Base-by-base conservation (phyloP, 2,113 vertebrate genomes). In the Poeciliopsis occidentalis region DNA sequence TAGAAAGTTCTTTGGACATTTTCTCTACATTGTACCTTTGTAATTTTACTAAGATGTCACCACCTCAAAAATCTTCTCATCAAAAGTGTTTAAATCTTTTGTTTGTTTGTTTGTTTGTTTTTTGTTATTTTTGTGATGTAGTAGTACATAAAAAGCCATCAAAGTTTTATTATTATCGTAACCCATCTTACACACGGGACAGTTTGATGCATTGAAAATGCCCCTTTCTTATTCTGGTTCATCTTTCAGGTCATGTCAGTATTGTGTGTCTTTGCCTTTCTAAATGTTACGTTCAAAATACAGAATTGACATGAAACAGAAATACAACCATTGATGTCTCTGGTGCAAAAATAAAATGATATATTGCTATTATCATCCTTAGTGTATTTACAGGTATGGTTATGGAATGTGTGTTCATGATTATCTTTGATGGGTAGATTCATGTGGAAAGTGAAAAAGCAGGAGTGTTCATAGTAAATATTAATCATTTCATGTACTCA, bases 61-160 rank as follows among this genome's bases (percentile, higher is more conserved):
- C 65, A 66, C 39, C 60, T 75, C 60, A 66, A 69, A 76, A 70
- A 76, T 83, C 83, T 54, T 81, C 84, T 92, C 86, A 89, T 87
- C 1, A 39, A 72, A 78, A 82, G 31, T 37, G 70, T 78, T 73
- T 41, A 69, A 65, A 4, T 12, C 12, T 69, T 26, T 32, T 26
- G 4, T 30, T 34, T 34, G 7, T 34, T 32, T 32, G 4, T 32
- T 32, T 32, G 31, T 6, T 31, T 4, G 31, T 31, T 4, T 32
- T 6, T 32, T 34, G 7, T 34, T 3, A 4, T 24, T 44, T 27
- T 80, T 83, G 32, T 75, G 64, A 84, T 65, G 65, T 29, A 26
- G n/a, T 41, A 80, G 63, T 44, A 15, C 13, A 79, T 84, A 79
- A 81, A 78, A 75, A 64, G 1, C 68, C 75, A 70, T 63, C 68